Percentiles rank a stretch among this genome's conserved stretches.
phyloP scores from a whole-genome alignment of 2,797 vertebrate genomes.

The Scolopax bukidnonensis region DNA sequence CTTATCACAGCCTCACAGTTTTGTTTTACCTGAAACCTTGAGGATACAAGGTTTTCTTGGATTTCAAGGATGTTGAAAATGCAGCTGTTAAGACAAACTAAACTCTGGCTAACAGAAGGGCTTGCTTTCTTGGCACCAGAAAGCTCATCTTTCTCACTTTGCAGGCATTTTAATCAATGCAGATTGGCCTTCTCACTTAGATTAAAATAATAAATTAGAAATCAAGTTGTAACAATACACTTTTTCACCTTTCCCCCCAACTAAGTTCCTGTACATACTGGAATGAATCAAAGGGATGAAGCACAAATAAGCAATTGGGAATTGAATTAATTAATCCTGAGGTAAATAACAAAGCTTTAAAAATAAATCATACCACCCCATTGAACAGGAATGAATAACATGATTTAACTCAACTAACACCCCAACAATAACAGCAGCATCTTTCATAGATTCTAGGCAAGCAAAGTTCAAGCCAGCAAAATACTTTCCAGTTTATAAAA shows the following conservation, averaged over 20 bases:
- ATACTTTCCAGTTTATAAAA: conserved; percentile 80
- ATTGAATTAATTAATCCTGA: neutral
- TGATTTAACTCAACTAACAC: conserved; percentile 19
- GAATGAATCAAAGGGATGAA: neutral
- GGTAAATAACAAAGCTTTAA: neutral
- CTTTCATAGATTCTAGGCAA: conserved; percentile 48
- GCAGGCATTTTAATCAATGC: neutral
- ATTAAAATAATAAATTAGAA: conserved; percentile 38
- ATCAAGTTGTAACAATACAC: neutral
- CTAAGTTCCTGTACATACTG: neutral
- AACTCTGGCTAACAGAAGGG: neutral
- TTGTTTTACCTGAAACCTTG: neutral
- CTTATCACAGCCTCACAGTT: neutral
- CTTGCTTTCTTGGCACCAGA: neutral
- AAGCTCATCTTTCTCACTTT: neutral
- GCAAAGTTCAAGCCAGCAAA: conserved; percentile 63
- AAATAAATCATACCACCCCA: neutral
- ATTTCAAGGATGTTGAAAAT: neutral
- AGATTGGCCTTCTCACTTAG: neutral
- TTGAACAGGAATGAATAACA: neutral
- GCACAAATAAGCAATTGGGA: neutral
- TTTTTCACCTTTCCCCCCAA: neutral
- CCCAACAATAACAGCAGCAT: conserved; percentile 26
- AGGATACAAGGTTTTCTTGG: neutral
- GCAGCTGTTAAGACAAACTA: neutral